Evolutionary conservation across 1,140 invertebrate genomes (phyloP).

Genomic region (Grapholita molesta): DNA sequence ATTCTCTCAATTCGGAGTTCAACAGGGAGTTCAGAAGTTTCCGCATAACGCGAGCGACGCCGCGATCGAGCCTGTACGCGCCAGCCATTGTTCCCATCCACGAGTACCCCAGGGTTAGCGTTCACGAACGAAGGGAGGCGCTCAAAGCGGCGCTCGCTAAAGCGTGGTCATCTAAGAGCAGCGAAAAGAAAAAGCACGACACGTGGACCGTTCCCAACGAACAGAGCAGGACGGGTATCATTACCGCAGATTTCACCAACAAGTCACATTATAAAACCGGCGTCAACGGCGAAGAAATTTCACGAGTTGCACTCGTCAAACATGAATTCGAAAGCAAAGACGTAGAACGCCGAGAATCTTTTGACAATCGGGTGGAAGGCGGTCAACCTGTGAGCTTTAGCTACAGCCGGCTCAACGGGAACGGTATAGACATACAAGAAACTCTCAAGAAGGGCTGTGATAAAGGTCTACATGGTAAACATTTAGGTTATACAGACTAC

Average conservation of each 20-base stretch:
- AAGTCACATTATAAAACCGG: constrained; percentile 53
- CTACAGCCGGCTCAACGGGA: constrained; percentile 58
- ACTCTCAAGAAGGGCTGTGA: constrained; percentile 73
- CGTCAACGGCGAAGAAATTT: constrained; percentile 44
- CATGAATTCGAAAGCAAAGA: constrained; percentile 70
- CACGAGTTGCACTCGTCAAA: constrained; percentile 61
- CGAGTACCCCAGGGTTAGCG: constrained; percentile 75
- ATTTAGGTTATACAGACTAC: constrained; percentile 66
- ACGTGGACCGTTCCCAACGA: constrained; percentile 69
- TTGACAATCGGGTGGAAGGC: constrained; percentile 50
- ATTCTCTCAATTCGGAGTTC: constrained; percentile 78
- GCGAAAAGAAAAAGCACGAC: constrained; percentile 72
- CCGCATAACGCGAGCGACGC: constrained; percentile 71
- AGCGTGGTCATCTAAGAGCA: constrained; percentile 76
- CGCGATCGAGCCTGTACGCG: constrained; percentile 64
- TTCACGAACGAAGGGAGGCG: constrained; percentile 72
- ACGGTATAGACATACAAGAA: constrained; percentile 67
- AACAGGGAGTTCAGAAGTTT: constrained; percentile 79
- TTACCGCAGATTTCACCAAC: constrained; percentile 52
- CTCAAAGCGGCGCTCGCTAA: constrained; percentile 73
- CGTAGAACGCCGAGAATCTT: constrained; percentile 43
- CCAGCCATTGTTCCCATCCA: constrained; percentile 75
- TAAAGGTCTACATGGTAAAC: constrained; percentile 72
- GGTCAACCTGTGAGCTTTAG: constrained; percentile 54
- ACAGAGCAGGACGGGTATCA: constrained; percentile 55